Evolutionary conservation across 1,140 invertebrate genomes (phyloP), one percentile per base, ranked within the genome.

Genomic region (Orius laevigatus): DNA sequence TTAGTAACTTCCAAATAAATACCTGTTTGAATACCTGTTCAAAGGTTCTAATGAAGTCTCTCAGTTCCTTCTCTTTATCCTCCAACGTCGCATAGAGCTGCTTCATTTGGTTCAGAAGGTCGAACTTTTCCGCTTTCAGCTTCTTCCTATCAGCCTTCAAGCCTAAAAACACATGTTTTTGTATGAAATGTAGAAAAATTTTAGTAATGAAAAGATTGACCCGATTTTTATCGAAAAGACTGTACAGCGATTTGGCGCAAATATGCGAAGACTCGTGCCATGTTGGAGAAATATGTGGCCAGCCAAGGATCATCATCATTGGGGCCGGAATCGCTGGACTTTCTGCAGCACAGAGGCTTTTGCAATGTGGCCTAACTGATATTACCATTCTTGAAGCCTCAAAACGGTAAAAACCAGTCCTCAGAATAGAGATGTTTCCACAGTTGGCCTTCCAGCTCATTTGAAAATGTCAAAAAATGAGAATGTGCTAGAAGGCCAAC

Each of bases 1-100:
- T 25, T 25, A 25, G 25, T 25, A 3, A 25, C 3, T 25, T 25
- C 25, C 25, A 25, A 25, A 25, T 25, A 45, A 45, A 45, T 45
- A 45, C 43, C 43, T 45, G 43, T 45, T 45, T 45, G 43, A 61
- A 65, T 69, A 84, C 81, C 72, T 90, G 85, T 68, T 93, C 89
- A 63, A 89, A 95, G 67, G 86, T 92, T 50, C 87, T 72, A 59
- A 95, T 93, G 59, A 95, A 95, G 64, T 93, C 88, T 51, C 89
- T 70, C 11, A 94, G 68, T 65, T 93, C 89, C 53, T 84, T 81
- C 62, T 94, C 89, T 67, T 94, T 93, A 59, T 93, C 88, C 64
- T 94, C 89, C 45, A 95, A 69, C 11, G 89, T 92, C 49, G 79
- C 79, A 61, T 93, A 95, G 10, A 95, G 72, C 58, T 92, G 87